phyloP scores from a whole-genome alignment of 1,140 invertebrate species.

The Acyrthosiphon pisum region DNA sequence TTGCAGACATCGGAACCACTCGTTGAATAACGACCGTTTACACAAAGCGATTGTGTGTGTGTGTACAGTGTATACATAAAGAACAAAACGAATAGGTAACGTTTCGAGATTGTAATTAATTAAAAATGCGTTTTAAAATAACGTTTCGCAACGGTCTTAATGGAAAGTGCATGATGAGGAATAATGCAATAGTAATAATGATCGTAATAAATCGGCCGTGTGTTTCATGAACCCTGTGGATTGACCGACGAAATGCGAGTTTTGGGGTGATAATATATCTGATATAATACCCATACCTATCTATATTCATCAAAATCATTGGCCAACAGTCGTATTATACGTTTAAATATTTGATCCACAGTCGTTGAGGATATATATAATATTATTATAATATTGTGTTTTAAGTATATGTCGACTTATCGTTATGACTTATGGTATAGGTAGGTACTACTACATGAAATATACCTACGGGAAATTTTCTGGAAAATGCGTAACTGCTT shows the following conservation, averaged over 20 bases:
- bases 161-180: neutral
- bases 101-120: constrained; percentile 40
- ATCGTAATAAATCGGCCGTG: neutral
- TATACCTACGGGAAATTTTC: neutral
- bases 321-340: neutral
- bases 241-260: neutral
- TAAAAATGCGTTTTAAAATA: constrained; percentile 24
- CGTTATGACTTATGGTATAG: neutral
- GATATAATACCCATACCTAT: too few relatives aligned
- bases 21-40: constrained; percentile 16
- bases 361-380: neutral
- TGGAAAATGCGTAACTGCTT: neutral
- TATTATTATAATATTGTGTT: neutral
- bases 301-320: neutral
- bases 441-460: neutral
- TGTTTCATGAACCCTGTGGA: neutral
- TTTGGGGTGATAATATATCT: neutral
- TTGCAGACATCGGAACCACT: constrained; percentile 24
- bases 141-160: neutral
- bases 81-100: neutral
- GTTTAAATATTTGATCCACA: neutral
- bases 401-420: neutral
- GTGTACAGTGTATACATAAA: too few relatives aligned
- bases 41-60: neutral
- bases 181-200: neutral